Evolutionary conservation across 2,113 vertebrate genomes (phyloP).

Genomic region (Guaruba guarouba): DNA sequence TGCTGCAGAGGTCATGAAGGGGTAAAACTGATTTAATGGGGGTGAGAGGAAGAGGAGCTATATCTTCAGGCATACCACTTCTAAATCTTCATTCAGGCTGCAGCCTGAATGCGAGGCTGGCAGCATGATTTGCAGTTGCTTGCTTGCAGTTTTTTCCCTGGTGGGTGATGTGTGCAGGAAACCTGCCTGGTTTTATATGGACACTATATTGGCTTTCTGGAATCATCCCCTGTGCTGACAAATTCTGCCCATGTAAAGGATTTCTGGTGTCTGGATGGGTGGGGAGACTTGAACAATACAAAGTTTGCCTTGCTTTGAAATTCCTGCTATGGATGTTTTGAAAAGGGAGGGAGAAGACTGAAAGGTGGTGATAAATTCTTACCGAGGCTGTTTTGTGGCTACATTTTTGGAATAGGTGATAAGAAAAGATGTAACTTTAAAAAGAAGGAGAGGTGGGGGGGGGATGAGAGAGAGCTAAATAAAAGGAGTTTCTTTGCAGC

Average conservation of each 20-base stretch:
- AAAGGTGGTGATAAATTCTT: not conserved
- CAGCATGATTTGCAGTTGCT: slow-evolving; percentile 42
- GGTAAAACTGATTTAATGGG: not conserved
- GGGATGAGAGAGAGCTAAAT: not conserved
- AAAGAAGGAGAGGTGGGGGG: too few species aligned
- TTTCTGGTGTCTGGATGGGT: slow-evolving; percentile 22
- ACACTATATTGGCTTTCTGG: slow-evolving; percentile 42
- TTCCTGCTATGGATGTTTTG: not conserved
- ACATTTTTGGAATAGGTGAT: fast-evolving
- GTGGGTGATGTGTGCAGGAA: slow-evolving; percentile 28
- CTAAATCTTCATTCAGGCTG: not conserved
- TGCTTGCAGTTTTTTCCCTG: slow-evolving; percentile 42
- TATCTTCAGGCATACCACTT: not conserved
- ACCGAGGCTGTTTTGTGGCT: not conserved
- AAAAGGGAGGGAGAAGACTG: not conserved
- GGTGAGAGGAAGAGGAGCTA: not conserved
- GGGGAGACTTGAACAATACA: not conserved
- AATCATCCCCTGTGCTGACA: slow-evolving; percentile 2
- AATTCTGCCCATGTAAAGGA: slow-evolving; percentile 19
- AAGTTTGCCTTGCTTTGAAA: not conserved
- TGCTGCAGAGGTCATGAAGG: not conserved
- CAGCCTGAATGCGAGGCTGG: not conserved
- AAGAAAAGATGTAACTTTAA: not conserved
- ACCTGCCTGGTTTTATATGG: slow-evolving; percentile 12
- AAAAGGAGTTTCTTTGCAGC: slow-evolving; percentile 47